phyloP scores from a whole-genome alignment of 1,140 invertebrate species.

The Pseudomyrmex flavicornis region DNA sequence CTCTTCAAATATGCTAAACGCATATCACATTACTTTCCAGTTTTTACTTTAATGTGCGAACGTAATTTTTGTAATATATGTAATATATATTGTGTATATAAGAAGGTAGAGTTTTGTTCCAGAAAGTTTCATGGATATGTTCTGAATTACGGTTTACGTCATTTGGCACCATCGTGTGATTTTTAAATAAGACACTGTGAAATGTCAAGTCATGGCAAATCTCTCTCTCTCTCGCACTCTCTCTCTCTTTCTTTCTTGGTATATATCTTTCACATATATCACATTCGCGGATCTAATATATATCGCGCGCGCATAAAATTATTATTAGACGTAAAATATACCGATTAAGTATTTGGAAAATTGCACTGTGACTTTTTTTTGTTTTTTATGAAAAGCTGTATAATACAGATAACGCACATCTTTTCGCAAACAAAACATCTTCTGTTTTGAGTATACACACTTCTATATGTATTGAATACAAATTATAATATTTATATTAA shows the following conservation, averaged over 20 bases:
- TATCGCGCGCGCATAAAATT: conserved; percentile 23
- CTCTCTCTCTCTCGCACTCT: conserved; percentile 3
- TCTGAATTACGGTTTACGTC: conserved; percentile 22
- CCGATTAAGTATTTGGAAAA: conserved; percentile 3
- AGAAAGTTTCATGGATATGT: conserved; percentile 38
- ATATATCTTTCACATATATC: background rate
- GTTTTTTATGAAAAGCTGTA: background rate
- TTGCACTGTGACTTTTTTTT: background rate
- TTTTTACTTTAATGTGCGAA: background rate
- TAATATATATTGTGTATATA: background rate
- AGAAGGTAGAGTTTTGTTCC: conserved; percentile 8
- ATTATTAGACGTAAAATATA: conserved; percentile 22
- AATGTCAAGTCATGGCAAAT: conserved; percentile 1
- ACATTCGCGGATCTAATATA: conserved; percentile 11
- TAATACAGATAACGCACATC: background rate
- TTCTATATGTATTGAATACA: background rate
- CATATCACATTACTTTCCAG: background rate
- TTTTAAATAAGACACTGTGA: conserved; percentile 28
- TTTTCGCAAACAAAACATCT: conserved; percentile 7
- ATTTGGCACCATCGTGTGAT: conserved; percentile 48
- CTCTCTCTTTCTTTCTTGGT: background rate
- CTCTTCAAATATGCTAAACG: conserved; percentile 11
- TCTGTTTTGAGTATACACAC: background rate
- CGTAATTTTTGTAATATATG: conserved; percentile 4
- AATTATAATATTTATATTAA: conserved; percentile 16